Evolutionary conservation across 2,888 invertebrate species (phyloP).

Genomic region (Megaustenia siamemsis): DNA sequence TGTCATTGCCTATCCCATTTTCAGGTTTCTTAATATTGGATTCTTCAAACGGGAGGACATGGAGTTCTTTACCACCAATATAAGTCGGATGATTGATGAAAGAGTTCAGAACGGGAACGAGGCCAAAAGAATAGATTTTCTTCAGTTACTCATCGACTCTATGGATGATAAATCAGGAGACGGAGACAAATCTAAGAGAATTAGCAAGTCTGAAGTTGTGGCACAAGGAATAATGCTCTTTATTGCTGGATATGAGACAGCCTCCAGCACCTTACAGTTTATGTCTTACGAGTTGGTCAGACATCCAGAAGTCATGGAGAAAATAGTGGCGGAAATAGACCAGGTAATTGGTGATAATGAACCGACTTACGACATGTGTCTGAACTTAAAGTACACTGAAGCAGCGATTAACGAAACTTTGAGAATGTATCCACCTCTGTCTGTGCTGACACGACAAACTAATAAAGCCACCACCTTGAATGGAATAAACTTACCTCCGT

Average conservation of each 20-base stretch:
- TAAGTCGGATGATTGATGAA: conserved; percentile 17
- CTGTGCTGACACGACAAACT: conserved; percentile 20
- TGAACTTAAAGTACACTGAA: conserved; percentile 37
- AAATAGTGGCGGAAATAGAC: conserved; percentile 38
- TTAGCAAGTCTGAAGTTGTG: conserved; percentile 50
- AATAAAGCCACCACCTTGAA: conserved; percentile 8
- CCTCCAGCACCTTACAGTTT: conserved; percentile 54
- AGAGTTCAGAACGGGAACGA: conserved; percentile 2
- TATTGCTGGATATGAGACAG: conserved; percentile 56
- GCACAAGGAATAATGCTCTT: conserved; percentile 54
- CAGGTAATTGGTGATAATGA: conserved; percentile 6
- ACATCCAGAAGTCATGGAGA: conserved; percentile 16
- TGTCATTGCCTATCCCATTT: not conserved
- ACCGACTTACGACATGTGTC: conserved; percentile 31
- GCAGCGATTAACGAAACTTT: conserved; percentile 38
- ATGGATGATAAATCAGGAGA: conserved; percentile 37
- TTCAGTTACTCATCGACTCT: conserved; percentile 53
- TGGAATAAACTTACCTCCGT: conserved; percentile 24
- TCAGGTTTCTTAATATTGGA: not conserved
- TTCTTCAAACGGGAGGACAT: conserved; percentile 46
- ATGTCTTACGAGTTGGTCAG: conserved; percentile 45
- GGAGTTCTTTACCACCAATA: conserved; percentile 19
- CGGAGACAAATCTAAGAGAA: not conserved
- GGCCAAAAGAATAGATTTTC: conserved; percentile 45
- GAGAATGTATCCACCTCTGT: conserved; percentile 44